A percentile compares a stretch with the other conserved stretches of the same genome.
These are phyloP conservation scores for Drosophila demipolita DNA, from an alignment of 2,888 invertebrate genomes.

Conservation along the genomic window DNA sequence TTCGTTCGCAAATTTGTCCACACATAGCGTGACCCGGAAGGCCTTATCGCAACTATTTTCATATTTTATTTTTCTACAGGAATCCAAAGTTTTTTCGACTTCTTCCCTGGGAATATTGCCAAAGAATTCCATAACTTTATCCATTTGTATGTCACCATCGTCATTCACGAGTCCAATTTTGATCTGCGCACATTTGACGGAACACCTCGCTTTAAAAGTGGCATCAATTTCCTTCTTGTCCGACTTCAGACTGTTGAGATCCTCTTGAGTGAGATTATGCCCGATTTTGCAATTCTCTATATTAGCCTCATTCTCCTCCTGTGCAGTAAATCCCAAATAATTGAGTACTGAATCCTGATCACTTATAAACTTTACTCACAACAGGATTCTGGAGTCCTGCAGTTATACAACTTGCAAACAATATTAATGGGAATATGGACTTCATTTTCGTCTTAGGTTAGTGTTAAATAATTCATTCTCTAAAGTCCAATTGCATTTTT, in stretches of 20 bases:
- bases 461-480: constrained; percentile 29
- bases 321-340: neutral
- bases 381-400: constrained; percentile 21
- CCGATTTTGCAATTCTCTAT: constrained; percentile 44
- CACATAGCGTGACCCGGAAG: constrained; percentile 46
- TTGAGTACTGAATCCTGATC: neutral
- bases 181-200: constrained; percentile 47
- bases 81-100: constrained; percentile 24
- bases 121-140: constrained; percentile 23
- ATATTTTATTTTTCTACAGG: constrained; percentile 39
- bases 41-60: constrained; percentile 60
- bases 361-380: constrained; percentile 17
- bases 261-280: constrained; percentile 42
- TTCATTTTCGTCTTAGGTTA: constrained; percentile 49
- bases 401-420: constrained; percentile 54
- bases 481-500: constrained; percentile 33
- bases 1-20: constrained; percentile 13
- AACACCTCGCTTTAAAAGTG: neutral
- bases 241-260: constrained; percentile 10
- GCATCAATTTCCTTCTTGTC: too few relatives aligned
- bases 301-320: constrained; percentile 12
- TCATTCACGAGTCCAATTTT: constrained; percentile 53
- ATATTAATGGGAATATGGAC: constrained; percentile 35
- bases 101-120: neutral
- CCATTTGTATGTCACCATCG: constrained; percentile 29